These are phyloP conservation scores for Bellardia pandia DNA, from an alignment of 2,888 invertebrate genomes.

Conservation along the genomic window DNA sequence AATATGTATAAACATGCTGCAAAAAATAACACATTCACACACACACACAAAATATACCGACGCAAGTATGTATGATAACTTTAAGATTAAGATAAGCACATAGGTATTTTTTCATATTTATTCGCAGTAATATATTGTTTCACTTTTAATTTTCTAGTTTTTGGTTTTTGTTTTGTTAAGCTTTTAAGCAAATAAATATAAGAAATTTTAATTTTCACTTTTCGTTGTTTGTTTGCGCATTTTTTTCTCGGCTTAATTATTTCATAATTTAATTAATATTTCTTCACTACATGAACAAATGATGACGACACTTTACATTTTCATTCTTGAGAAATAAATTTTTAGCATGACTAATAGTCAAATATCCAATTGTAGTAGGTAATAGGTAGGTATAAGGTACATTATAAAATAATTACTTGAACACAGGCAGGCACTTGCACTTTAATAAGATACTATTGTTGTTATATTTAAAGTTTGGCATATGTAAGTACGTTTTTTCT, in stretches of 20 bases:
- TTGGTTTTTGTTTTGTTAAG: background rate
- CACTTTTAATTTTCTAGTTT: background rate
- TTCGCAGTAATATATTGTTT: constrained; percentile 5
- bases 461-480: constrained; percentile 15
- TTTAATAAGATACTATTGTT: constrained; percentile 16
- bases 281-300: constrained; percentile 32
- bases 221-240: constrained; percentile 12
- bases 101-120: background rate
- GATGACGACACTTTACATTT: constrained; percentile 64
- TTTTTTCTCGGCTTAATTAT: constrained; percentile 51
- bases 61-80: constrained; percentile 38
- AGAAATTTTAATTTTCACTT: constrained; percentile 6
- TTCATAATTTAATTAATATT: constrained; percentile 73
- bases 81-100: constrained; percentile 34
- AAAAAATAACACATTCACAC: constrained; percentile 5
- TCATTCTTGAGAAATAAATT: constrained; percentile 21
- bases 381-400: background rate
- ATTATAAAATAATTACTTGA: constrained; percentile 28
- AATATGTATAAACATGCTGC: constrained; percentile 19
- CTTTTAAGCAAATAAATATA: background rate
- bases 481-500: constrained; percentile 14
- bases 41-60: background rate
- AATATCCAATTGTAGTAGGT: constrained; percentile 13
- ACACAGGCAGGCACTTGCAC: constrained; percentile 24
- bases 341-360: constrained; percentile 66